phyloP scores from a whole-genome alignment of 1,140 invertebrate species.

The Dinoponera quadriceps region DNA sequence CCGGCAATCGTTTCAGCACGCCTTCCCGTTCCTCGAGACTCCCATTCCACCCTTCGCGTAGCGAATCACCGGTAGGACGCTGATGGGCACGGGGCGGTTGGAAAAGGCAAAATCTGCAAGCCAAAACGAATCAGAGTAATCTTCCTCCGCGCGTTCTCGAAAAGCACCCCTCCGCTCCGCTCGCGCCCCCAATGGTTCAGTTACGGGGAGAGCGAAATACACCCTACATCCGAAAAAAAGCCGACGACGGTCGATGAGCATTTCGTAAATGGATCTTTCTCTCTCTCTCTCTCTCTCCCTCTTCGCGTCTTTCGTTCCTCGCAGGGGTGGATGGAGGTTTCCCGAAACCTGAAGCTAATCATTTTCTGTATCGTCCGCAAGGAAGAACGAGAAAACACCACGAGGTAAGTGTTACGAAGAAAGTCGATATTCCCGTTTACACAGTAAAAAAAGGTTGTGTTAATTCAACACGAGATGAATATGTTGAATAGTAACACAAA shows the following conservation, averaged over 20 bases:
- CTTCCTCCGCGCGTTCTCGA: constrained; percentile 80
- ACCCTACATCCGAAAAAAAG: constrained; percentile 65
- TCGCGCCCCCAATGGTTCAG: constrained; percentile 22
- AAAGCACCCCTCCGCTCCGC: constrained; percentile 72
- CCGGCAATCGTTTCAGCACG: constrained; percentile 33
- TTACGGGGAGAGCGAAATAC: constrained; percentile 40
- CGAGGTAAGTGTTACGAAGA: neutral
- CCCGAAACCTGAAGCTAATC: constrained; percentile 12
- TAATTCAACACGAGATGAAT: too few relatives aligned
- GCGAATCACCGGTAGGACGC: constrained; percentile 57
- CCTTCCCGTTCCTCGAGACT: constrained; percentile 39
- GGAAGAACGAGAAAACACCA: too few relatives aligned
- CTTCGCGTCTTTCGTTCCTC: constrained; percentile 47
- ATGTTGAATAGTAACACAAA: too few relatives aligned
- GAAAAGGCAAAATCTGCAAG: constrained; percentile 84
- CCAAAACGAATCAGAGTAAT: constrained; percentile 86
- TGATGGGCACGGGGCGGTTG: constrained; percentile 72
- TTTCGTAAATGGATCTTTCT: constrained; percentile 84
- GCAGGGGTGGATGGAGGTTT: constrained; percentile 29
- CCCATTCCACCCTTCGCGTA: constrained; percentile 20
- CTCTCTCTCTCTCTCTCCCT: constrained; percentile 41
- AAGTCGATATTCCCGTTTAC: neutral
- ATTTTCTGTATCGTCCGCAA: neutral
- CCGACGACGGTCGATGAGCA: constrained; percentile 82
- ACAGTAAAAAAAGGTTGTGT: too few relatives aligned